Evolutionary conservation across 2,888 invertebrate species (phyloP), one percentile per base, ranked within the genome.

Genomic region (Dasypolia templi): DNA sequence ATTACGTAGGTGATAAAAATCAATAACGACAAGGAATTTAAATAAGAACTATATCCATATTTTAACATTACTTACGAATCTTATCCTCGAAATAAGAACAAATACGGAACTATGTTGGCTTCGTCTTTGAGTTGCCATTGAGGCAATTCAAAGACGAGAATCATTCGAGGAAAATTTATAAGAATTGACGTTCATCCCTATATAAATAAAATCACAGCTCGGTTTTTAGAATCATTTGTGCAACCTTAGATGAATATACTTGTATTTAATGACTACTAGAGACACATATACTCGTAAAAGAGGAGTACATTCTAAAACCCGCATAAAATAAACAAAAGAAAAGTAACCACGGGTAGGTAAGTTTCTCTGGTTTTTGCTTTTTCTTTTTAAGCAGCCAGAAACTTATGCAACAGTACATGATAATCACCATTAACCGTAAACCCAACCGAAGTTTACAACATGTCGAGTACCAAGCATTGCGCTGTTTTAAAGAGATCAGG

Each of bases 401-500:
- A 26, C 11, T 17, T 49, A 3, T 1, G 32, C 17, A 53, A 46
- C 12, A 9, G 1, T 29, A n/a, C n/a, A 32, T 29, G 4, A 29
- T 14, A 35, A 35, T 29, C 17, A 53, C 3, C 39, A n/a, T 46
- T 14, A 73, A 17, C 14, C 5, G 3, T 5, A 19, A 26, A 26
- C n/a, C n/a, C n/a, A n/a, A n/a, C n/a, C n/a, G n/a, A n/a, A n/a
- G n/a, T 32, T 29, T 53, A 61, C 46, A 74, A 46, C 44, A 76
- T 46, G 55, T 42, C 26, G 35, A 62, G n/a, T 42, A 64, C 22
- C 55, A 39, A 66, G 49, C n/a, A 56, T 2, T 12, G 12, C 55
- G 35, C 35, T 49, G 56, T 72, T n/a, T n/a, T 56, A 35, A 58
- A 72, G 12, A 64, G 22, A 68, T 0, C 56, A 56, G 51, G 68